A percentile compares a stretch with the other conserved stretches of the same genome.
Conservation (phyloP, 1,140 invertebrate genomes). For the Papilio glaucus region DNA sequence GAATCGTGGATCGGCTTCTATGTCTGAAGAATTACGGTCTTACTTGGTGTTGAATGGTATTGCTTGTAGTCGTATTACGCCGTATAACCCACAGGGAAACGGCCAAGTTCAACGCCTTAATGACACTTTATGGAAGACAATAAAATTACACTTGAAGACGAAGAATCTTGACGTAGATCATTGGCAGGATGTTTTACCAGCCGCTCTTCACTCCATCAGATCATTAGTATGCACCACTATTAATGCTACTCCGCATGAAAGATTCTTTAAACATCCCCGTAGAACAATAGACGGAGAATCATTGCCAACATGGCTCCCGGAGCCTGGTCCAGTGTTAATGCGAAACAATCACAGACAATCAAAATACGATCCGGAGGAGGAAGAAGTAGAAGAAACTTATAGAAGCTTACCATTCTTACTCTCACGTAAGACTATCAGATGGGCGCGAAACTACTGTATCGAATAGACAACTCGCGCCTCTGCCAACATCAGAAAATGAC, state of each 20-base stretch:
- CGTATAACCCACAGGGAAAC: conserved; percentile 48
- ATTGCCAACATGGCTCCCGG: conserved; percentile 16
- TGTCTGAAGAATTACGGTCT: neutral
- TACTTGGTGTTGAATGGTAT: neutral
- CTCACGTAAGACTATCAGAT: conserved; percentile 35
- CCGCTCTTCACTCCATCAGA: conserved; percentile 28
- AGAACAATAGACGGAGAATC: conserved; percentile 16
- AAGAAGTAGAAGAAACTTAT: conserved; percentile 41
- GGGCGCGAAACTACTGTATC: conserved; percentile 39
- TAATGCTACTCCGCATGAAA: conserved; percentile 38
- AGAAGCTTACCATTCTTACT: conserved; percentile 36
- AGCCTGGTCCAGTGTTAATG: conserved; percentile 18
- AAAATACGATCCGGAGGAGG: conserved; percentile 37
- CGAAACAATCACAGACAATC: too few relatives aligned
- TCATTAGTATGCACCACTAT: conserved; percentile 35
- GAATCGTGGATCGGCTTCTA: too few relatives aligned
- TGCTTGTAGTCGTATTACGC: conserved; percentile 5
- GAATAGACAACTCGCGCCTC: conserved; percentile 36
- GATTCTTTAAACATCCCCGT: too few relatives aligned
- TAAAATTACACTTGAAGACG: too few relatives aligned
- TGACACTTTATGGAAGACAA: conserved; percentile 38
- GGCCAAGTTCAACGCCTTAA: conserved; percentile 43
- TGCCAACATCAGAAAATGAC: too few relatives aligned
- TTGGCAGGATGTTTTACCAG: conserved; percentile 17
- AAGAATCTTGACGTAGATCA: too few relatives aligned